These are phyloP conservation scores for Nothobranchius furzeri DNA, from an alignment of 2,113 vertebrate genomes.

Conservation along the genomic window DNA sequence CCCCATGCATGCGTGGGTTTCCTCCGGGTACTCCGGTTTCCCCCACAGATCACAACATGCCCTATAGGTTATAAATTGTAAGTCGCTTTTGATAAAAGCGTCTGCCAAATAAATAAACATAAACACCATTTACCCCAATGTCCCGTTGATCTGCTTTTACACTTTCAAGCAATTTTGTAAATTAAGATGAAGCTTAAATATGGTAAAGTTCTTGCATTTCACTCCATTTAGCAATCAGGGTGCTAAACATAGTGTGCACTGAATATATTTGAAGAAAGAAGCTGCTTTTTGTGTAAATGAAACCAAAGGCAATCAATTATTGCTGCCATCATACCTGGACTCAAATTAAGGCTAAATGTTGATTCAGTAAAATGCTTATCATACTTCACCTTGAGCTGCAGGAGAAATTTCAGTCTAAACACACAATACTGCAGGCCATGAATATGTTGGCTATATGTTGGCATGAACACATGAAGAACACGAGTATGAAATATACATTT, in stretches of 20 bases:
- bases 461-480: conserved; percentile 4
- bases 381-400: not conserved
- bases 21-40: too few species aligned
- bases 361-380: conserved; percentile 1
- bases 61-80: too few species aligned
- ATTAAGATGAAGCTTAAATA: conserved; percentile 27
- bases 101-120: too few species aligned
- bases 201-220: conserved; percentile 21
- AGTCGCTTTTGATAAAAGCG: too few species aligned
- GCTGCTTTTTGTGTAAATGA: conserved; percentile 9
- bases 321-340: not conserved
- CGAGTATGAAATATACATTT: conserved; percentile 3
- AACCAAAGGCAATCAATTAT: conserved; percentile 3
- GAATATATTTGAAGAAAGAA: conserved; percentile 4
- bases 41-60: too few species aligned
- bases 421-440: not conserved
- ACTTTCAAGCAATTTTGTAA: conserved; percentile 32
- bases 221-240: not conserved
- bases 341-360: conserved; percentile 17
- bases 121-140: conserved; percentile 24
- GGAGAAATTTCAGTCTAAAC: not conserved
- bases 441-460: conserved; percentile 5
- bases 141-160: conserved; percentile 25
- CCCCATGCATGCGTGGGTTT: too few species aligned
- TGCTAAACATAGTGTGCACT: not conserved